A percentile compares a stretch with the other conserved stretches of the same genome.
phyloP scores from a whole-genome alignment of 2,888 invertebrate genomes.

The Cryptocephalus moraei region DNA sequence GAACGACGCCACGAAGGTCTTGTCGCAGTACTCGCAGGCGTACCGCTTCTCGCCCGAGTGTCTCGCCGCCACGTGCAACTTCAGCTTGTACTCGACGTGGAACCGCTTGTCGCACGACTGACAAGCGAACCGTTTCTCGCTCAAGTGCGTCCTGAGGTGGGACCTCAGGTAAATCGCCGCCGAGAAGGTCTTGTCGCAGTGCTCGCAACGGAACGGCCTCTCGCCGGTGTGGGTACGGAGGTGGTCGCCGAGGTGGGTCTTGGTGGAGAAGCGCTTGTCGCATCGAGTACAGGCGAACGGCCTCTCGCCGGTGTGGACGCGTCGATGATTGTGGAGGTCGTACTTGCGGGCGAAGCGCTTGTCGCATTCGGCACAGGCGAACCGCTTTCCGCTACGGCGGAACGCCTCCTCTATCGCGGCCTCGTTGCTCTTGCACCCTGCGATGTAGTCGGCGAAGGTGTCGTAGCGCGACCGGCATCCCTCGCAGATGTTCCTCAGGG shows the following conservation, averaged over 20 bases:
- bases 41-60: constrained; percentile 24
- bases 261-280: constrained; percentile 39
- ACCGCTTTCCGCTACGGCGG: constrained; percentile 35
- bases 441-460: no score
- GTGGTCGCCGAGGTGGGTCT: constrained; percentile 3
- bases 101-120: constrained; percentile 21
- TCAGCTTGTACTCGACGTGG: constrained; percentile 19
- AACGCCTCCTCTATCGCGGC: no score
- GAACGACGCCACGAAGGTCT: constrained; percentile 39
- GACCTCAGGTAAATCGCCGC: constrained; percentile 38
- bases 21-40: constrained; percentile 46
- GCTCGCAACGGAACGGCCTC: constrained; percentile 13
- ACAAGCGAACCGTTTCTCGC: constrained; percentile 41
- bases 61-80: constrained; percentile 23
- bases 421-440: no score
- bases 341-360: constrained; percentile 32
- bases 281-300: constrained; percentile 33
- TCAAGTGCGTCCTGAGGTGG: constrained; percentile 47
- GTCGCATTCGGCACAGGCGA: constrained; percentile 35
- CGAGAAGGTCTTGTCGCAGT: not conserved
- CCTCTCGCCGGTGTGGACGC: constrained; percentile 38
- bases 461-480: no score
- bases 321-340: constrained; percentile 31
- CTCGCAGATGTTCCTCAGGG: no score
- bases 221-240: not conserved